Evolutionary conservation across 2,888 invertebrate species (phyloP).

Genomic region (Leucozona laternaria): DNA sequence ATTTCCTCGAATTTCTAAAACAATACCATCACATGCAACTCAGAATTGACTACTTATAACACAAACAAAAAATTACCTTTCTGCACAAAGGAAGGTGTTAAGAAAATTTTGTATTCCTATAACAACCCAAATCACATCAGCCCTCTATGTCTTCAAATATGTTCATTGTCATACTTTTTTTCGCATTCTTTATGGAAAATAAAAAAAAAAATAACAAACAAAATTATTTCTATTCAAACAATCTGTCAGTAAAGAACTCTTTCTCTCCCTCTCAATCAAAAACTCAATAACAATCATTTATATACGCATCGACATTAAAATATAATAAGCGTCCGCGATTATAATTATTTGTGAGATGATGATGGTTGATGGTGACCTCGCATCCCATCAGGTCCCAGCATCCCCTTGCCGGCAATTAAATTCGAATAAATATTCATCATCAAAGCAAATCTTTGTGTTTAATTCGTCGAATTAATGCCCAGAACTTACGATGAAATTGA

Average conservation of each 20-base stretch:
- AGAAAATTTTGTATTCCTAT: slow-evolving; percentile 3
- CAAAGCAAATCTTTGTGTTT: slow-evolving; percentile 68
- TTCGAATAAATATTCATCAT: slow-evolving; percentile 68
- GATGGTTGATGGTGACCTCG: slow-evolving; percentile 7
- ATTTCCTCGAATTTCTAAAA: slow-evolving; percentile 2
- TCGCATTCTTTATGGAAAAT: neutral
- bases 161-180: neutral
- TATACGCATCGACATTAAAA: slow-evolving; percentile 42
- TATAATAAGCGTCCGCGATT: slow-evolving; percentile 50
- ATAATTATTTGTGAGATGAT: slow-evolving; percentile 36
- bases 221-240: slow-evolving; percentile 16
- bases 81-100: slow-evolving; percentile 2
- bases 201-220: neutral
- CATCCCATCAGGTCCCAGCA: neutral
- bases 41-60: neutral
- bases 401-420: slow-evolving; percentile 65
- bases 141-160: neutral
- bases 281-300: slow-evolving; percentile 39
- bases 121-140: neutral
- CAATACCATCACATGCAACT: neutral
- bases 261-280: slow-evolving; percentile 20
- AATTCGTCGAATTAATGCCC: slow-evolving; percentile 72
- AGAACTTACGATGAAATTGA: slow-evolving; percentile 11
- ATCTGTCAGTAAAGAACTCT: neutral
- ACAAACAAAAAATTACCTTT: neutral